Evolutionary conservation across 2,797 vertebrate genomes (phyloP), one percentile per base, ranked within the genome.

Genomic region (Microctenopoma stevenorrisi): DNA sequence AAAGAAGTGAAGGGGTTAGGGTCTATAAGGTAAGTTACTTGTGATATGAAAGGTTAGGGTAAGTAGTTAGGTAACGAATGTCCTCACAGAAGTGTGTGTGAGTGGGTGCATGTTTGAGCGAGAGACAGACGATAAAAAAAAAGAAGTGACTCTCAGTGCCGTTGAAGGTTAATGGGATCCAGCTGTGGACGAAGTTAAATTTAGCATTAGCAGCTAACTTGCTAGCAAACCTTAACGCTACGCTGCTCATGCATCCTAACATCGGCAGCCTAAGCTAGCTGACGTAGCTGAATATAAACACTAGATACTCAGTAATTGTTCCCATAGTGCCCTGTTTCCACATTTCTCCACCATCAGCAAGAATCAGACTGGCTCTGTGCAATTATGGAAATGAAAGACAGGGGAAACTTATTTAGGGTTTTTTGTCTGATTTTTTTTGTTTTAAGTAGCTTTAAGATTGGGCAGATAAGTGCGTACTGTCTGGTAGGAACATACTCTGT

Each of bases 141-240:
- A 22, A 22, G 22, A 22, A 22, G 22, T 22, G 90, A 67, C 89
- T 80, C 69, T 80, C 69, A 85, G 85, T 92, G 92, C 92, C 78
- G 79, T 86, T 86, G 77, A 83, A 78, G 78, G 74, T 90, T 94
- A 93, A 94, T 93, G 86, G 89, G 88, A 92, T 80, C 89, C 93
- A 94, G 93, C 93, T 94, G 94, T 92, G 91, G 84, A 81, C 70
- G 44, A 88, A 88, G 90, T 86, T 92, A 90, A 93, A 88, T 93
- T 94, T 92, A 92, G 92, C 71, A 67, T 83, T 91, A 82, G 83
- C 84, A 69, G 81, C 85, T 85, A 78, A 79, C 69, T 26, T 48
- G 47, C 68, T 76, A 86, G 81, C 78, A 64, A 73, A 69, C 69
- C 26, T 89, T 85, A 91, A 85, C 87, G 81, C 79, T 76, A 72